Base-by-base conservation (phyloP, 2,888 invertebrate species). In the Marasmarcha lunaedactyla region DNA sequence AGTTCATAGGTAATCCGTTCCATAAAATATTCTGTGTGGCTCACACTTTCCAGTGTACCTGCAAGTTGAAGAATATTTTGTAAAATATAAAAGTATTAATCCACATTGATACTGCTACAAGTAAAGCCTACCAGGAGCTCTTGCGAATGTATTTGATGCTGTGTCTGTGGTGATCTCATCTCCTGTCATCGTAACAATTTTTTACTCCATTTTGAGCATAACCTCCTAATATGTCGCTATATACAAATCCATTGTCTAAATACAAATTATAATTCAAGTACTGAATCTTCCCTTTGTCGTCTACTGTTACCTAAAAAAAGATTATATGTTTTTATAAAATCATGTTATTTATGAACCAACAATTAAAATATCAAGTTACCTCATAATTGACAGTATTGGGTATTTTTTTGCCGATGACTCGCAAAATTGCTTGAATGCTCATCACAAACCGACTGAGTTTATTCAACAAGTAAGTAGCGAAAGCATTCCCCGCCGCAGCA, bases 351-450 rank as follows among this genome's bases (percentile, higher is more conserved):
- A n/a, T n/a, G n/a, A n/a, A n/a, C n/a, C n/a, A n/a, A n/a, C n/a
- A n/a, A n/a, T n/a, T n/a, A n/a, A n/a, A n/a, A n/a, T n/a, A n/a
- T n/a, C n/a, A n/a, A n/a, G n/a, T n/a, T n/a, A 89, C 88, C 58
- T 91, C 89, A 58, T 91, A 93, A 44, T 89, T 86, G 3, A 83
- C 69, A 5, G 78, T 84, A 36, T 81, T 74, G 0, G 90, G 85
- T 42, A 79, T 68, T 15, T 93, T 76, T 58, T 90, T 91, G 1
- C 93, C 93, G 1, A 89, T 54, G 2, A 86, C 71, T 36, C 86
- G 84, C 88, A 94, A 90, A 55, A 90, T 93, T 14, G 88, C 86
- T 52, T 90, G 88, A 40, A 95, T 73, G 14, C 89, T 83, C 68
- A 93, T 67, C 1, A 88, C 85, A 42, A 95, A 86, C 14, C 91